Evolutionary conservation across 2,888 invertebrate genomes (phyloP).

Genomic region (Drosophila austrosaltans): DNA sequence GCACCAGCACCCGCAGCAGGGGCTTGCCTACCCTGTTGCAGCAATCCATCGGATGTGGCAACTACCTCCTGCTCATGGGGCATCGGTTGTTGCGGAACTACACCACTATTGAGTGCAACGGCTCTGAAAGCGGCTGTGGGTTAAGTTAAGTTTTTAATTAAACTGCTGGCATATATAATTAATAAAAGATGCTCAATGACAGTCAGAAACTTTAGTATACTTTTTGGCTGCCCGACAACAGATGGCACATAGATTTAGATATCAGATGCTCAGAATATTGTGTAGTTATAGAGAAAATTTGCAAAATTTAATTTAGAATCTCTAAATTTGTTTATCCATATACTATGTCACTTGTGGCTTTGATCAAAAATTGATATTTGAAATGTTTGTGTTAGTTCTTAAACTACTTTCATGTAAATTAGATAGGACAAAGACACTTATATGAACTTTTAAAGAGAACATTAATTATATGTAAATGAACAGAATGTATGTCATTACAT

Average conservation of each 20-base stretch:
- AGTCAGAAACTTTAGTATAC: constrained; percentile 52
- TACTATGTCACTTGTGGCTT: too few species aligned
- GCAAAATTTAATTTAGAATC: too few species aligned
- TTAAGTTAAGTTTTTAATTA: constrained; percentile 69
- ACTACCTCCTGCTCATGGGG: constrained; percentile 21
- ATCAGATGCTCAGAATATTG: too few species aligned
- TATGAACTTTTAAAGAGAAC: too few species aligned
- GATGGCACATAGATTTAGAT: background rate
- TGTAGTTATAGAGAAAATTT: too few species aligned
- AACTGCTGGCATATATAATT: constrained; percentile 53
- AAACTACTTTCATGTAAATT: too few species aligned
- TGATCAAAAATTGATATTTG: too few species aligned
- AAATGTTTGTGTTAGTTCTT: too few species aligned
- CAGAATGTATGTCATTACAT: constrained; percentile 5
- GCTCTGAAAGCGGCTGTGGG: constrained; percentile 66
- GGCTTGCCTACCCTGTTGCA: constrained; percentile 58
- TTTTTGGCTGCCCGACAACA: constrained; percentile 37
- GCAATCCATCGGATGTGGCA: constrained; percentile 29
- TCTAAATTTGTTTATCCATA: too few species aligned
- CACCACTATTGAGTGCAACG: constrained; percentile 60
- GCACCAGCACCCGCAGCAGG: constrained; percentile 28
- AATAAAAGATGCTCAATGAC: constrained; percentile 43
- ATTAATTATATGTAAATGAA: background rate
- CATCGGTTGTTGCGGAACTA: constrained; percentile 42
- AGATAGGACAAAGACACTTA: too few species aligned